Percentiles rank a stretch among this genome's conserved stretches.
Conservation (phyloP, 2,113 vertebrate species). For the Tylochromis polylepis region DNA sequence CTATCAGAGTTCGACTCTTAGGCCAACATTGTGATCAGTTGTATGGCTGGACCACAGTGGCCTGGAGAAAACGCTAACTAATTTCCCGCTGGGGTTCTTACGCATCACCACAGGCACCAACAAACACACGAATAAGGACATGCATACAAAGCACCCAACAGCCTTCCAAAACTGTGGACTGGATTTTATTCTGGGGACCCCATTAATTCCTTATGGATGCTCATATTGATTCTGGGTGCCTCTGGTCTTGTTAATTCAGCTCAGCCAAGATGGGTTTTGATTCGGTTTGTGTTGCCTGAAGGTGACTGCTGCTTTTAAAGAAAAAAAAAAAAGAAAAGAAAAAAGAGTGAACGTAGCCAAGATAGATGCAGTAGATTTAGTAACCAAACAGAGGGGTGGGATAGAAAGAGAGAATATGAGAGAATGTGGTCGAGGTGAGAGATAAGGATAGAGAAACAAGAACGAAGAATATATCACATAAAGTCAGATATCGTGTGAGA, state of each 20-base stretch:
- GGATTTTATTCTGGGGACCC: slow-evolving; percentile 53
- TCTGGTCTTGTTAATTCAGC: slow-evolving; percentile 60
- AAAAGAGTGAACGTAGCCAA: slow-evolving; percentile 7
- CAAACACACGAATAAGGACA: neutral
- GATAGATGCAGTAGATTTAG: neutral
- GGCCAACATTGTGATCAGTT: neutral
- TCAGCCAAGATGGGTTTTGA: slow-evolving; percentile 44
- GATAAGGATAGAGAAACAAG: neutral
- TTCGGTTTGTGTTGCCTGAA: slow-evolving; percentile 41
- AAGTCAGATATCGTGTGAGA: neutral
- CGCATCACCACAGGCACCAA: neutral
- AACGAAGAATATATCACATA: neutral
- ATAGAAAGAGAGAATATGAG: neutral
- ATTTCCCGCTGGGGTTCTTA: neutral
- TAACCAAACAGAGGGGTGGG: neutral
- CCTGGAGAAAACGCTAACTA: neutral
- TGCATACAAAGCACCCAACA: slow-evolving; percentile 1
- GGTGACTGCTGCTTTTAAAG: slow-evolving; percentile 24
- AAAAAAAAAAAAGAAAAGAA: slow-evolving; percentile 16
- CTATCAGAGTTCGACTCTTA: neutral
- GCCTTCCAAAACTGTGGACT: slow-evolving; percentile 40
- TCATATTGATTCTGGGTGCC: slow-evolving; percentile 56
- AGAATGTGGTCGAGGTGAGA: neutral
- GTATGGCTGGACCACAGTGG: neutral
- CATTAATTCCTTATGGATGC: slow-evolving; percentile 62